phyloP scores from a whole-genome alignment of 2,113 vertebrate species.

The Notothenia rossii region DNA sequence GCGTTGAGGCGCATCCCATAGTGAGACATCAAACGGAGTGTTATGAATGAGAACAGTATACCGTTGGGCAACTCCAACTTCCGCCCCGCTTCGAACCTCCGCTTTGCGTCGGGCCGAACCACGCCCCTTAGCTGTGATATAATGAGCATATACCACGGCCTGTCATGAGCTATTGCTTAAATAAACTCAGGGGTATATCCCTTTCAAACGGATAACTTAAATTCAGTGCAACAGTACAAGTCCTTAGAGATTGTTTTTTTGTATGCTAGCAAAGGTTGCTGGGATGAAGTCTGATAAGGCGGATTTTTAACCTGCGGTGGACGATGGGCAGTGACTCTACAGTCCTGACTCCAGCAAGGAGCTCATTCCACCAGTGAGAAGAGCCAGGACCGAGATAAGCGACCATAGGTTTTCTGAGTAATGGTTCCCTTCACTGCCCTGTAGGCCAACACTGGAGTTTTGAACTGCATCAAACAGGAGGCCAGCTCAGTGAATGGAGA shows the following conservation, averaged over 20 bases:
- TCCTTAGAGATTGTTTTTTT: not conserved
- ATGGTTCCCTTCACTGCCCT: not conserved
- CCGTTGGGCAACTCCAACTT: too few relatives aligned
- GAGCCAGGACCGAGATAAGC: not conserved
- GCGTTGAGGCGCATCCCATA: too few relatives aligned
- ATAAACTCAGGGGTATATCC: not conserved
- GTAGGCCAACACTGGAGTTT: not conserved
- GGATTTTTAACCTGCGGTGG: not conserved
- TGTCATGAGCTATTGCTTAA: too few relatives aligned
- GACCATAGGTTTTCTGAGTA: not conserved
- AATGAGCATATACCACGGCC: too few relatives aligned
- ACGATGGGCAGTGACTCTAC: not conserved
- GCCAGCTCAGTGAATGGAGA: not conserved
- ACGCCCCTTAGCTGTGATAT: too few relatives aligned
- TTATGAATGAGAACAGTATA: too few relatives aligned
- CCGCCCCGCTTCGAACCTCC: too few relatives aligned
- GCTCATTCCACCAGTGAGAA: slow-evolving; percentile 9
- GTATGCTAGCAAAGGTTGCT: not conserved
- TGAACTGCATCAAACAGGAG: not conserved
- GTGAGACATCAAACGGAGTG: too few relatives aligned
- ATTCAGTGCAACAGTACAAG: not conserved
- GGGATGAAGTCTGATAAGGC: not conserved
- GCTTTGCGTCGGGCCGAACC: too few relatives aligned
- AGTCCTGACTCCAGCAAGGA: not conserved
- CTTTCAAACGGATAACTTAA: not conserved